Evolutionary conservation across 1,140 invertebrate genomes (phyloP).

Genomic region (Belonocnema kinseyi): DNA sequence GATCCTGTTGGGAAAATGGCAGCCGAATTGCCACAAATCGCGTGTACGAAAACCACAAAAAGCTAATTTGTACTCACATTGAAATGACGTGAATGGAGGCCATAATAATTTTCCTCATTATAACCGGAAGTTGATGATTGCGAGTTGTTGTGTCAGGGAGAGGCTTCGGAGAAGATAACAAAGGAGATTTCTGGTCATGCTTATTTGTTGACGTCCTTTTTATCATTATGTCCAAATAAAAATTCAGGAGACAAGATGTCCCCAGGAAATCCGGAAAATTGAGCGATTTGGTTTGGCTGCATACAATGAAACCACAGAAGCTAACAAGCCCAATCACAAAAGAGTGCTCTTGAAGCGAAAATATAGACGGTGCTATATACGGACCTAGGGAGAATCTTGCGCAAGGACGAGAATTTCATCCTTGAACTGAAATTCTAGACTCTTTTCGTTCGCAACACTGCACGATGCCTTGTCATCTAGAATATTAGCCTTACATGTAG

Average conservation of each 20-base stretch:
- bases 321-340: constrained; percentile 28
- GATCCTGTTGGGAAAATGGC: constrained; percentile 28
- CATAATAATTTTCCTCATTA: not conserved
- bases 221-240: not conserved
- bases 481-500: not conserved
- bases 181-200: too few relatives aligned
- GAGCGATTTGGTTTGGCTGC: not conserved
- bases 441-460: not conserved
- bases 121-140: too few relatives aligned
- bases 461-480: not conserved
- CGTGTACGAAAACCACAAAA: not conserved
- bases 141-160: too few relatives aligned
- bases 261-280: not conserved
- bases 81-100: not conserved
- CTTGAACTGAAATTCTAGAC: constrained; percentile 13
- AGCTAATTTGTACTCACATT: not conserved
- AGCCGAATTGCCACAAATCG: constrained; percentile 1
- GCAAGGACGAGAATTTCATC: constrained; percentile 3
- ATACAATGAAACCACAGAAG: not conserved
- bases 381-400: not conserved
- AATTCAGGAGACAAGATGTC: not conserved
- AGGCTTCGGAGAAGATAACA: too few relatives aligned
- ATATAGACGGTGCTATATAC: not conserved
- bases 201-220: too few relatives aligned
- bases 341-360: constrained; percentile 16